These are phyloP conservation scores for Microtus oregoni DNA, from an alignment of 2,113 vertebrate genomes.

Conservation along the genomic window DNA sequence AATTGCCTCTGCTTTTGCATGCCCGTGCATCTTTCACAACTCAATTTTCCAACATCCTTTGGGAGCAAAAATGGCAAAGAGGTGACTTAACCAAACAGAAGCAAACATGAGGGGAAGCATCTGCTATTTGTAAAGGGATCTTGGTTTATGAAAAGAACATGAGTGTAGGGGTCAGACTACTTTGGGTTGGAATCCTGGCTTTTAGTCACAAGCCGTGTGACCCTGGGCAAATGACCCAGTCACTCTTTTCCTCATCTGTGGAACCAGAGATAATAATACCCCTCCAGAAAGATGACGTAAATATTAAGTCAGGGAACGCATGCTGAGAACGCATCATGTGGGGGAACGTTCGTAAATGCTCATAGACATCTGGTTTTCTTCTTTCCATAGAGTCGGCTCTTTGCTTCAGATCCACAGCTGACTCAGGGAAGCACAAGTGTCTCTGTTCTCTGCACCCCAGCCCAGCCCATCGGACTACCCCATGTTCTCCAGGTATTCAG, in stretches of 20 bases:
- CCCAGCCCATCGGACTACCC: neutral
- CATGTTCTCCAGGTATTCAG: neutral
- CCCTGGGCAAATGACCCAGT: neutral
- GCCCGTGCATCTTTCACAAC: neutral
- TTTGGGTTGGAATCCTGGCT: constrained; percentile 27
- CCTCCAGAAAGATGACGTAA: constrained; percentile 15
- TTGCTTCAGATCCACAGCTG: constrained; percentile 38
- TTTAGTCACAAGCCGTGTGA: neutral
- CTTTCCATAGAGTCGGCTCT: neutral
- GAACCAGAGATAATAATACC: neutral
- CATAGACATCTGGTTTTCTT: constrained; percentile 23
- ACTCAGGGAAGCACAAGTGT: neutral
- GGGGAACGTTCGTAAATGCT: neutral
- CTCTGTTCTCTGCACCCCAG: neutral
- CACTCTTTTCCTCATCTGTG: constrained; percentile 23
- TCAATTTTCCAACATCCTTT: constrained; percentile 49
- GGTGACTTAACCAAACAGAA: neutral
- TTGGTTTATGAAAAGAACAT: constrained; percentile 22
- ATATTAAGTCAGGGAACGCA: neutral
- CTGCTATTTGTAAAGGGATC: constrained; percentile 4
- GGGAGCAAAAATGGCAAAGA: constrained; percentile 6
- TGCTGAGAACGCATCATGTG: neutral
- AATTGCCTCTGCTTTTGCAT: constrained; percentile 39
- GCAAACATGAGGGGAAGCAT: neutral
- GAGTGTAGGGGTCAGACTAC: neutral